These are phyloP conservation scores for Cryptoprocta ferox DNA, from an alignment of 2,797 vertebrate genomes.

Conservation along the genomic window DNA sequence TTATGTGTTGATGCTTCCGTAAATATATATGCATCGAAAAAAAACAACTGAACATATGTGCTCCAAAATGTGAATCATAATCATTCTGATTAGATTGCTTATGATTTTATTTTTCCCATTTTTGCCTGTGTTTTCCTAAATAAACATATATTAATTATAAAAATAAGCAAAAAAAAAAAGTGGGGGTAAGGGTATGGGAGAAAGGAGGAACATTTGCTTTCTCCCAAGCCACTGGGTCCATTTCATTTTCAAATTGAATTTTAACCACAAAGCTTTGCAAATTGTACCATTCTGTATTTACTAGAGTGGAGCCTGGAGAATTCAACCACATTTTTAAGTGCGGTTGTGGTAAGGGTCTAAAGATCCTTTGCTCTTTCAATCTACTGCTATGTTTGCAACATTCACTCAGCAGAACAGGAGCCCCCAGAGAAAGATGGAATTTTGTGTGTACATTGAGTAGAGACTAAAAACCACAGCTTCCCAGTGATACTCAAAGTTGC, in stretches of 20 bases:
- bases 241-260: slow-evolving; percentile 59
- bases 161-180: not conserved
- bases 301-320: slow-evolving; percentile 21
- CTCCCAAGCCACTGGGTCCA: not conserved
- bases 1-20: not conserved
- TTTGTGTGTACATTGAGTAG: not conserved
- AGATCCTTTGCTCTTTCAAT: slow-evolving; percentile 30
- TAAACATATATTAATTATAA: slow-evolving; percentile 21
- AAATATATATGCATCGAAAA: not conserved
- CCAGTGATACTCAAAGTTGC: not conserved
- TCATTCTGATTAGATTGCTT: not conserved
- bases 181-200: fast-evolving
- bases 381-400: slow-evolving; percentile 24
- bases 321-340: not conserved
- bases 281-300: not conserved
- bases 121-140: slow-evolving; percentile 47
- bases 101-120: slow-evolving; percentile 3
- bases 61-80: slow-evolving; percentile 1
- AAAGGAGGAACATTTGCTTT: not conserved
- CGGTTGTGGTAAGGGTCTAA: not conserved
- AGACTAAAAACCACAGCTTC: not conserved
- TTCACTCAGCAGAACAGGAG: not conserved
- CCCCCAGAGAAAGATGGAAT: not conserved
- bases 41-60: not conserved
- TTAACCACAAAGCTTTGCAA: slow-evolving; percentile 15